Evolutionary conservation across 1,140 invertebrate species (phyloP).

Genomic region (Drosophila funebris): DNA sequence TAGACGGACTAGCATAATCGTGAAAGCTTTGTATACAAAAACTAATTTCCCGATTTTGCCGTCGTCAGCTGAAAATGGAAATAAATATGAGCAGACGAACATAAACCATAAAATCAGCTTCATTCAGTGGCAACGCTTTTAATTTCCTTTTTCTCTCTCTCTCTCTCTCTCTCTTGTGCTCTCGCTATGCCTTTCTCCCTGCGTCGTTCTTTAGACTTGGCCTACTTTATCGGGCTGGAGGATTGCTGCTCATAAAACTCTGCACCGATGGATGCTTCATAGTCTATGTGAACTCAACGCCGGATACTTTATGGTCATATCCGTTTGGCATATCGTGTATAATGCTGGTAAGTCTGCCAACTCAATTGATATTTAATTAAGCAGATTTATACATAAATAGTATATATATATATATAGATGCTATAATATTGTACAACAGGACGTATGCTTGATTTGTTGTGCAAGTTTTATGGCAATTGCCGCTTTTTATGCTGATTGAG

Average conservation of each 20-base stretch:
- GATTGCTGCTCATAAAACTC: constrained; percentile 86
- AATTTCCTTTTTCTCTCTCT: constrained; percentile 25
- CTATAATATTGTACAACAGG: constrained; percentile 2
- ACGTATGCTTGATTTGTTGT: constrained; percentile 33
- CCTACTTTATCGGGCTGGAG: constrained; percentile 86
- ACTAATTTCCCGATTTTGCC: constrained; percentile 43
- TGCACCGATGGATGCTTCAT: constrained; percentile 86
- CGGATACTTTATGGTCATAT: constrained; percentile 85
- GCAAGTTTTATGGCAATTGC: constrained; percentile 17
- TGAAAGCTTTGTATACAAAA: neutral
- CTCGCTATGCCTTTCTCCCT: too few relatives aligned
- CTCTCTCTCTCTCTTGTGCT: neutral
- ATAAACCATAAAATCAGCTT: constrained; percentile 36
- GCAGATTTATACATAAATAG: constrained; percentile 1
- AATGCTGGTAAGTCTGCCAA: constrained; percentile 85
- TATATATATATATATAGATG: neutral
- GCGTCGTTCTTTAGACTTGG: constrained; percentile 85
- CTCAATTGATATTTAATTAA: constrained; percentile 58
- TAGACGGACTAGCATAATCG: neutral
- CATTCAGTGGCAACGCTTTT: constrained; percentile 21
- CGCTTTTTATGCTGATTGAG: constrained; percentile 37
- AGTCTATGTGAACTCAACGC: constrained; percentile 86
- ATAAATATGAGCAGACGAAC: constrained; percentile 24
- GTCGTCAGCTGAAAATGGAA: constrained; percentile 18
- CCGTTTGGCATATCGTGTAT: constrained; percentile 86